Conservation (phyloP, 2,113 vertebrate species). For the Larimichthys crocea region DNA sequence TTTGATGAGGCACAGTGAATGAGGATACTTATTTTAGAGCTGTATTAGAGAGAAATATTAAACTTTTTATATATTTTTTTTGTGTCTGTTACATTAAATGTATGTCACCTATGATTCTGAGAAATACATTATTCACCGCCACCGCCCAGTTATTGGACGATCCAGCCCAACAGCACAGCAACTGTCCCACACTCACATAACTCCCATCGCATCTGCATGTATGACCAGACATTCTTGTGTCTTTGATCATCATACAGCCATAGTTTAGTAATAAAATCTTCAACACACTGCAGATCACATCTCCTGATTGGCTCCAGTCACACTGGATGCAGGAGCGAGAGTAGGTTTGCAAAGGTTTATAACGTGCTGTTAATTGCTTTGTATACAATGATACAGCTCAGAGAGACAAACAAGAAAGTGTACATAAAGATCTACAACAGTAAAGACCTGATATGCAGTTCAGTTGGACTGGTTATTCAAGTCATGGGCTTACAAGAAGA, state of each 20-base stretch:
- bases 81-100: too few relatives aligned
- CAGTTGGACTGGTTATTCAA: too few relatives aligned
- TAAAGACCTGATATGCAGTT: too few relatives aligned
- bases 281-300: background rate
- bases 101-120: background rate
- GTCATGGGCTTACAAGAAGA: too few relatives aligned
- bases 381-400: background rate
- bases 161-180: too few relatives aligned
- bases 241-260: background rate
- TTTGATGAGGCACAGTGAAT: too few relatives aligned
- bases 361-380: background rate
- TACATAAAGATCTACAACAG: background rate
- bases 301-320: background rate
- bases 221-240: background rate
- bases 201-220: too few relatives aligned
- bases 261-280: background rate
- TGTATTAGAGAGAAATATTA: too few relatives aligned
- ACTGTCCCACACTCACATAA: too few relatives aligned
- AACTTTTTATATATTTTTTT: too few relatives aligned
- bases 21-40: too few relatives aligned
- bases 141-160: background rate
- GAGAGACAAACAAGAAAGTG: background rate
- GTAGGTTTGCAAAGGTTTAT: background rate
- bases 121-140: background rate
- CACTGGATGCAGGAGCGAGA: background rate